Evolutionary conservation across 1,140 invertebrate genomes (phyloP).

Genomic region (Hycleus cichorii): DNA sequence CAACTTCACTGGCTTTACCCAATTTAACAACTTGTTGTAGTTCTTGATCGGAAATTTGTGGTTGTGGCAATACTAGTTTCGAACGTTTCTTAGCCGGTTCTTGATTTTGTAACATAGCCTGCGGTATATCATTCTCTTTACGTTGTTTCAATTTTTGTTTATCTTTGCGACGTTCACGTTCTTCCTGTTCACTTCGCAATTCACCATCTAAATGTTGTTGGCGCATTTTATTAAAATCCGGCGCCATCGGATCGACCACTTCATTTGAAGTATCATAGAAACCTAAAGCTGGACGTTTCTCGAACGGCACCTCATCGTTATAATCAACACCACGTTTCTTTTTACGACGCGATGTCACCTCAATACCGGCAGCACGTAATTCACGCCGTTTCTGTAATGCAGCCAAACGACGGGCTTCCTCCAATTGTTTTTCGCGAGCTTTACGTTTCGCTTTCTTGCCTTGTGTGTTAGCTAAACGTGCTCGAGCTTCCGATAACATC

Average conservation of each 20-base stretch:
- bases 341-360: slow-evolving; percentile 62
- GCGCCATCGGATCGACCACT: slow-evolving; percentile 75
- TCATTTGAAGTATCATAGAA: slow-evolving; percentile 94
- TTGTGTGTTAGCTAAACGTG: slow-evolving; percentile 96
- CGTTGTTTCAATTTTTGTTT: slow-evolving; percentile 89
- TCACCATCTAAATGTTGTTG: slow-evolving; percentile 94
- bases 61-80: slow-evolving; percentile 91
- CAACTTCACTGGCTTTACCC: slow-evolving; percentile 89
- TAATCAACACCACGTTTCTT: slow-evolving; percentile 91
- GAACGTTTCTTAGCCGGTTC: slow-evolving; percentile 90
- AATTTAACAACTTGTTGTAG: slow-evolving; percentile 93
- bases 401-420: slow-evolving; percentile 93
- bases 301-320: slow-evolving; percentile 96
- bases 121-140: slow-evolving; percentile 94
- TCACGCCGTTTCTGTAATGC: slow-evolving; percentile 95
- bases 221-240: slow-evolving; percentile 80
- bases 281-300: slow-evolving; percentile 83
- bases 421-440: slow-evolving; percentile 96
- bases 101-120: slow-evolving; percentile 80
- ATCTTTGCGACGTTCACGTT: slow-evolving; percentile 63
- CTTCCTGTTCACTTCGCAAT: slow-evolving; percentile 80
- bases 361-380: slow-evolving; percentile 95
- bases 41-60: slow-evolving; percentile 94
- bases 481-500: slow-evolving; percentile 98
- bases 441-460: slow-evolving; percentile 99